phyloP scores from a whole-genome alignment of 2,888 invertebrate genomes.

The Biston stratarius region DNA sequence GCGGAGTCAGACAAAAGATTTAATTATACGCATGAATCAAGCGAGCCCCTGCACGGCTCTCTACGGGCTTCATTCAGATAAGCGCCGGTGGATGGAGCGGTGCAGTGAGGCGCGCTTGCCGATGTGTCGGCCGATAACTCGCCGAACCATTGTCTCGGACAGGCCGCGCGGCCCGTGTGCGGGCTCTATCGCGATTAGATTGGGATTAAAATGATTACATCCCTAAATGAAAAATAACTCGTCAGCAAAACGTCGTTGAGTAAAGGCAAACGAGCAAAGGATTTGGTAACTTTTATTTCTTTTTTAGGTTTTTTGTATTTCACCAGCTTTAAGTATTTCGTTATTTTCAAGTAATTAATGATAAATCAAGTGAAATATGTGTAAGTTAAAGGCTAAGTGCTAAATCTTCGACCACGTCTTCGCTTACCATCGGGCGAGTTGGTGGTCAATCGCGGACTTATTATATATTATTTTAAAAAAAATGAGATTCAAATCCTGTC shows the following conservation, averaged over 20 bases:
- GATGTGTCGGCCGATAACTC: conserved; percentile 67
- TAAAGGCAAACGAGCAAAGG: not conserved
- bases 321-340: too few species aligned
- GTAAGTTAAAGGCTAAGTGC: too few species aligned
- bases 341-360: too few species aligned
- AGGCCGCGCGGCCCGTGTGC: conserved; percentile 62
- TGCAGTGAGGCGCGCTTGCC: conserved; percentile 71
- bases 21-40: conserved; percentile 86
- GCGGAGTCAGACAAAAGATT: conserved; percentile 81
- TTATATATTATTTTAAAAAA: too few species aligned
- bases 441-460: too few species aligned
- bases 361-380: too few species aligned
- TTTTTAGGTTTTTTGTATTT: too few species aligned
- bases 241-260: conserved; percentile 2
- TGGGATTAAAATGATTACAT: conserved; percentile 60
- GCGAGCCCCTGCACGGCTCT: conserved; percentile 55
- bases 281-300: too few species aligned
- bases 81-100: conserved; percentile 51
- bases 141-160: conserved; percentile 66
- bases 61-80: conserved; percentile 62
- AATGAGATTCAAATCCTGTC: too few species aligned
- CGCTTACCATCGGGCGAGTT: too few species aligned
- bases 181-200: conserved; percentile 72
- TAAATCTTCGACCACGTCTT: too few species aligned
- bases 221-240: conserved; percentile 35